phyloP scores from a whole-genome alignment of 2,797 vertebrate genomes.

The Gobionotothen gibberifrons region DNA sequence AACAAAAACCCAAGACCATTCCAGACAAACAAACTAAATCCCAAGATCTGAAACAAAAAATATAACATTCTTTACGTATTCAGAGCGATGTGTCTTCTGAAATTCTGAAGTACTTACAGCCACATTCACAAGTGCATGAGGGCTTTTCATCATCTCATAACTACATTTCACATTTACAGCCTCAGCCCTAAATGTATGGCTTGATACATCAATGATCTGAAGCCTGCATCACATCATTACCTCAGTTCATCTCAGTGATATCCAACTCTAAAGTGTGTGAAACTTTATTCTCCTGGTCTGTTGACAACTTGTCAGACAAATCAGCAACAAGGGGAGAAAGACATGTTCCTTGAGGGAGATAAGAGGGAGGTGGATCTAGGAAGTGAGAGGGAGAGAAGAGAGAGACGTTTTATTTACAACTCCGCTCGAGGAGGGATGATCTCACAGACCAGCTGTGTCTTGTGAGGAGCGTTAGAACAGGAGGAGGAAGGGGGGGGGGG shows the following conservation, averaged over 20 bases:
- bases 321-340: slow-evolving; percentile 45
- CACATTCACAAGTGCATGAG: background rate
- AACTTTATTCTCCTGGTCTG: slow-evolving; percentile 38
- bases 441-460: slow-evolving; percentile 79
- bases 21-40: too few relatives aligned
- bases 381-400: slow-evolving; percentile 32
- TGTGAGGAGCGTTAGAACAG: slow-evolving; percentile 49
- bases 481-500: slow-evolving; percentile 24
- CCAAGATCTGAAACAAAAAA: too few relatives aligned
- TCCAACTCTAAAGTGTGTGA: slow-evolving; percentile 20
- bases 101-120: background rate
- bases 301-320: slow-evolving; percentile 64
- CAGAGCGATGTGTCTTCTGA: background rate
- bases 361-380: slow-evolving; percentile 36
- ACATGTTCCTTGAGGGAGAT: slow-evolving; percentile 62
- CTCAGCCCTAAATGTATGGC: background rate
- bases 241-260: slow-evolving; percentile 15
- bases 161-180: background rate
- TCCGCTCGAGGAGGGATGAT: slow-evolving; percentile 61
- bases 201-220: slow-evolving; percentile 21
- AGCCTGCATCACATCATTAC: slow-evolving; percentile 3
- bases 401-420: slow-evolving; percentile 69
- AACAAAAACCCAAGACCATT: too few relatives aligned
- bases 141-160: background rate
- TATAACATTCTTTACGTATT: background rate